Base-by-base conservation (phyloP, 2,888 invertebrate species). In the Drosophila phalerata region DNA sequence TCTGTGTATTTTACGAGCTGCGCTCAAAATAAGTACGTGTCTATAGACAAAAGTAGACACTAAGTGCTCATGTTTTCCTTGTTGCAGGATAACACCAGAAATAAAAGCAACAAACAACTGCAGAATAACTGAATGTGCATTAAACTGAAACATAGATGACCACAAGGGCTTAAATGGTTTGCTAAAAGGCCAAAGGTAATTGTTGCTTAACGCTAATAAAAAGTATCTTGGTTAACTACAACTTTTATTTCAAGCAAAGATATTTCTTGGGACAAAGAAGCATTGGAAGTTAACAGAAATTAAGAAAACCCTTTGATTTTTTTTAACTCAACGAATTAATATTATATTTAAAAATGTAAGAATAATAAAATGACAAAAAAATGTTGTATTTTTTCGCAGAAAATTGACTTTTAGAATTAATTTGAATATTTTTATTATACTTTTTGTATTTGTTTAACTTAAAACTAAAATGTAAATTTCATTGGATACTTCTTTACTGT, bases 1-100 rank as follows among this genome's bases (percentile, higher is more conserved):
- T 65, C 55, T 55, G 52, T 49, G 63, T 45, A 73, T 71, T 85
- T 82, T 81, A 85, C 58, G 85, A 82, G 40, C 30, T 5, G 15
- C 25, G 47, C 48, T 63, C 53, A 62, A 63, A 70, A 77, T 56
- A 43, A 34, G 28, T 8, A 25, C 19, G 32, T 34, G 34, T 17
- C n/a, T 34, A 67, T 56, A 60, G 45, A 56, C 47, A 48, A 55
- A 66, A 71, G 66, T 77, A 55, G 61, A 69, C 45, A 57, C 47
- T 55, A 68, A 76, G 69, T 77, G 76, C 55, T 62, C 71, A 75
- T 71, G 74, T 45, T 70, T 74, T 66, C 43, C 70, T 62, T 65
- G 62, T 74, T 74, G 55, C 69, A 43, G n/a, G 43, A 11, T 37
- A 22, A 48, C 17, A 42, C 38, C 25, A 49, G 42, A 40, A 56